Evolutionary conservation across 2,113 vertebrate species (phyloP), one percentile per base, ranked within the genome.

Genomic region (Odobenus rosmarus): DNA sequence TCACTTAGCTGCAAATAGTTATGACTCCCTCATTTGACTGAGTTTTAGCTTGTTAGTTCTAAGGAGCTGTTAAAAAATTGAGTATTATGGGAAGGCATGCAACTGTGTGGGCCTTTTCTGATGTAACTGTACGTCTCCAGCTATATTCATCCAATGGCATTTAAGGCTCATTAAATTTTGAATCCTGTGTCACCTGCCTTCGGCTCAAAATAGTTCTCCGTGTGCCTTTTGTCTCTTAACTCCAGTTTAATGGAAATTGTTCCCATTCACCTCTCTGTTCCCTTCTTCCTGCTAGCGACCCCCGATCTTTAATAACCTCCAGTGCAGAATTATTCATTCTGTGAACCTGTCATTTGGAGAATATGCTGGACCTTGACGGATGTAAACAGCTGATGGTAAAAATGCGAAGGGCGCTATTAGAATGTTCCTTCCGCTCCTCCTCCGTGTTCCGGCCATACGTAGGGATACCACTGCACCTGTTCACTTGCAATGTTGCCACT

Each of bases 81-180:
- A 83, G 49, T 79, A n/a, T 97, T 96, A 95, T 57, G 92, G 90
- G 96, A 97, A 97, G 95, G 84, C 97, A 83, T 55, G 92, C 67
- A 89, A 97, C 95, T 92, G 55, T 93, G 79, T 77, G 94, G 93
- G 97, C 92, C 93, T 51, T 97, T 98, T 84, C 95, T 71, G 79
- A 61, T 95, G 12, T 86, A 95, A 95, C 89, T 46, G 72, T 90
- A 94, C 33, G 31, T 97, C 97, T 98, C 92, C 0, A 0, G 97
- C 89, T 97, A 98, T 88, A 81, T 97, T 98, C 98, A 82, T 98
- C 98, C 98, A 97, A 93, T 98, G 98, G 98, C 98, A 99, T 99
- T 99, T 99, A 98, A 98, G 98, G 98, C 97, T 99, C 98, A 99
- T 98, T 99, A 98, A 98, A 98, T 99, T 98, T 98, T 98, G 97